These are phyloP conservation scores for Aramus guarauna DNA, from an alignment of 2,113 vertebrate genomes.

Conservation along the genomic window DNA sequence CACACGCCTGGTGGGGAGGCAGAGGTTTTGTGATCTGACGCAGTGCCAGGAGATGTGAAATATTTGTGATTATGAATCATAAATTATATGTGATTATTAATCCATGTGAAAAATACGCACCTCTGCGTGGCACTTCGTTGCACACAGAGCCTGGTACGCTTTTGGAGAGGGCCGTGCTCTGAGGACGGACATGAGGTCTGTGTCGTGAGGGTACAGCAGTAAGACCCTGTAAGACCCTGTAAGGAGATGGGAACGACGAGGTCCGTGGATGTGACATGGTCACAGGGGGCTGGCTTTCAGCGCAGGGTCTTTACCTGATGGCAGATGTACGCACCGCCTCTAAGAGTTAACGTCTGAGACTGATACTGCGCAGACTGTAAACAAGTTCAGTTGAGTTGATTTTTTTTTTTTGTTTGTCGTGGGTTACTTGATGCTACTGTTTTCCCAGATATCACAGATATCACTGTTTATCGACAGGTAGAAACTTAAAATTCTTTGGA, in stretches of 20 bases:
- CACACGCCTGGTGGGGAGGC: not conserved
- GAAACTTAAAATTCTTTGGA: not conserved
- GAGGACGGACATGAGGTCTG: not conserved
- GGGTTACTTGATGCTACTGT: not conserved
- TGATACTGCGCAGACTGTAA: not conserved
- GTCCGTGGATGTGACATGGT: not conserved
- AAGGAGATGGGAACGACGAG: not conserved
- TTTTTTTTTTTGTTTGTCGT: not conserved
- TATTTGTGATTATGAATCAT: not conserved
- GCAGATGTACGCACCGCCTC: not conserved
- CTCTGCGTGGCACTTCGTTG: not conserved
- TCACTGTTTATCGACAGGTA: not conserved
- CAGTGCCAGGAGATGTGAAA: not conserved
- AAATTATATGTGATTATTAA: not conserved
- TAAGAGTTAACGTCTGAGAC: not conserved
- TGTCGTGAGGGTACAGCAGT: not conserved
- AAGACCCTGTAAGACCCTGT: not conserved
- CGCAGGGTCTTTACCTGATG: not conserved
- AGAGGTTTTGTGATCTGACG: not conserved
- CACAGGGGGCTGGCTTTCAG: not conserved
- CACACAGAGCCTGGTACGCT: rapidly evolving
- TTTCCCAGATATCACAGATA: not conserved
- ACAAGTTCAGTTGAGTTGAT: not conserved
- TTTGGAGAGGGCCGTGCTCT: not conserved
- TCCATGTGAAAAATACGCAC: not conserved